These are phyloP conservation scores for Torymus auratus DNA, from an alignment of 2,888 invertebrate genomes.

Conservation along the genomic window DNA sequence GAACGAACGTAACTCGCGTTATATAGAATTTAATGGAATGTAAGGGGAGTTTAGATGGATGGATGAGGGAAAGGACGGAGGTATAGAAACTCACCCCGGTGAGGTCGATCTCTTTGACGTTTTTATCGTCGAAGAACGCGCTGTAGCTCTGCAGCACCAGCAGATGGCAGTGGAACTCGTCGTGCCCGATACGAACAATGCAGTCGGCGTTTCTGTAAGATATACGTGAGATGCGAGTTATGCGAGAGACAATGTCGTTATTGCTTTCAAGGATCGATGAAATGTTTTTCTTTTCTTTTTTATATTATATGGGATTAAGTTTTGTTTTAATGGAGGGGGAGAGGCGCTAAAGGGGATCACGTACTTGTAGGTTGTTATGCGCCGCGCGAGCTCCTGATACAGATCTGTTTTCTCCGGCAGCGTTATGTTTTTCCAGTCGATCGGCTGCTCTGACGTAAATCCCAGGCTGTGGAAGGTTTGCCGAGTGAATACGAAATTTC, in stretches of 20 bases:
- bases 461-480: conserved; percentile 77
- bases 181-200: conserved; percentile 81
- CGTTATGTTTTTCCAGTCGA: conserved; percentile 82
- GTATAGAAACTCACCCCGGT: conserved; percentile 66
- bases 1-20: not conserved
- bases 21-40: conserved; percentile 29
- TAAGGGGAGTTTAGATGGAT: conserved; percentile 28
- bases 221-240: conserved; percentile 54
- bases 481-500: too few species aligned
- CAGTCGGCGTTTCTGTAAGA: conserved; percentile 85
- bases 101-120: conserved; percentile 71
- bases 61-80: not conserved
- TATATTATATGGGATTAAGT: too few species aligned
- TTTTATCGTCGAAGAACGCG: conserved; percentile 80
- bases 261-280: not conserved
- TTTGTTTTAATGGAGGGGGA: too few species aligned
- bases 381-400: conserved; percentile 81
- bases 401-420: conserved; percentile 84
- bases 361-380: conserved; percentile 84
- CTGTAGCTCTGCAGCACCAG: conserved; percentile 85
- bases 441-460: conserved; percentile 79
- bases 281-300: not conserved
- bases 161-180: conserved; percentile 84
- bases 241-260: not conserved
- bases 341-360: conserved; percentile 59